phyloP scores from a whole-genome alignment of 2,888 invertebrate genomes.

The Trissolcus japonicus region DNA sequence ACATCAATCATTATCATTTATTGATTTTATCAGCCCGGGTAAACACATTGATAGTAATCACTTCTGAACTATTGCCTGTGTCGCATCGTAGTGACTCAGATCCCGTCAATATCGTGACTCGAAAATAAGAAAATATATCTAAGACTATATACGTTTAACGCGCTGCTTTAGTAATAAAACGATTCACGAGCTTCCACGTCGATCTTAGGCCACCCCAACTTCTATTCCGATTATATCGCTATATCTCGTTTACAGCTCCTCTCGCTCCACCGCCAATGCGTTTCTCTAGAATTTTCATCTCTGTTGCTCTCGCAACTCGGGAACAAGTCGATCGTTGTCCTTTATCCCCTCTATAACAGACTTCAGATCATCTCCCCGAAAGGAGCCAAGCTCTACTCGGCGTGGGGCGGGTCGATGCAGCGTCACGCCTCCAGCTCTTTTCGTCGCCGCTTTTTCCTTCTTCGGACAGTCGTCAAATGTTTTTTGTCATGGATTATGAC shows the following conservation, averaged over 20 bases:
- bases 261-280: slow-evolving; percentile 4
- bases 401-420: slow-evolving; percentile 60
- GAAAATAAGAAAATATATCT: slow-evolving; percentile 66
- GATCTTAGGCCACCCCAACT: slow-evolving; percentile 61
- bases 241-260: slow-evolving; percentile 38
- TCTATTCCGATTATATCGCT: slow-evolving; percentile 58
- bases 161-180: slow-evolving; percentile 65
- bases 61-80: no score
- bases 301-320: slow-evolving; percentile 28
- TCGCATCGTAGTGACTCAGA: slow-evolving; percentile 61
- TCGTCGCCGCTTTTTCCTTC: slow-evolving; percentile 51
- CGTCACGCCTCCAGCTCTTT: slow-evolving; percentile 63
- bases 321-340: slow-evolving; percentile 29
- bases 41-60: slow-evolving; percentile 37
- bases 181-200: slow-evolving; percentile 64
- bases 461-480: slow-evolving; percentile 73
- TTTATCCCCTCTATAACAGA: slow-evolving; percentile 36
- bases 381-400: slow-evolving; percentile 19
- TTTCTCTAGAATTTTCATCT: slow-evolving; percentile 31
- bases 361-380: slow-evolving; percentile 33
- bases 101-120: slow-evolving; percentile 61
- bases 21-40: slow-evolving; percentile 48
- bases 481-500: slow-evolving; percentile 76
- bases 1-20: slow-evolving; percentile 47
- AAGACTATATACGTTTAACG: slow-evolving; percentile 49